Evolutionary conservation across 2,797 vertebrate species (phyloP), one percentile per base, ranked within the genome.

Genomic region (Dryobates pubescens): DNA sequence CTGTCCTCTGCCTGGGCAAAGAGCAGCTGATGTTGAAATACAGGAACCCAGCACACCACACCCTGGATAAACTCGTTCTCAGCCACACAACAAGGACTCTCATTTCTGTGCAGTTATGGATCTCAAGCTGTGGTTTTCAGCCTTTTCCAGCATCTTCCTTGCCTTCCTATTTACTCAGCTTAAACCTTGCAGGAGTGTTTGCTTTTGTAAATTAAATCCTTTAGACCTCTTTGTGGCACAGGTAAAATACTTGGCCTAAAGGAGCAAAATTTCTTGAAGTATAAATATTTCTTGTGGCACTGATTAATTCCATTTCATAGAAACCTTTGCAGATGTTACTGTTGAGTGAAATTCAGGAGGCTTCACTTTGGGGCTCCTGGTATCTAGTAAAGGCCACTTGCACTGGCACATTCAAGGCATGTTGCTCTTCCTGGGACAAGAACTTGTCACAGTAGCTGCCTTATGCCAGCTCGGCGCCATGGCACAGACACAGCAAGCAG

Each of bases 11-110:
- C 78, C 38, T 3, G 0, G 41, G 62, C 38, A 34, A 80, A 71
- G 64, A 82, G 17, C 38, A 49, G 54, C 90, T 51, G 41, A 53
- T 78, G 84, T 29, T 51, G 94, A 94, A 95, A 80, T 19, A 71
- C 32, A 80, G 65, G 61, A 85, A 51, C 54, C 34, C 84, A 88
- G 79, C 49, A 68, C 9, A 51, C 90, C 90, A 67, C 93, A 57
- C 90, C 88, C 90, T 30, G 41, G 51, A n/a, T 47, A 68, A 80
- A 87, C 84, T 63, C 0, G 0, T 74, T 92, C 65, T 41, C 9
- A 6, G 80, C 51, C 16, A 4, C 53, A 59, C 58, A 29, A 41
- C 10, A 68, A 63, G 34, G 13, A 90, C 30, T 2, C 0, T 32
- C 5, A 78, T 29, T 83, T 81, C 59, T 32, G 38, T 38, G 70